phyloP scores from a whole-genome alignment of 1,140 invertebrate species.

The Drosophila rufa region DNA sequence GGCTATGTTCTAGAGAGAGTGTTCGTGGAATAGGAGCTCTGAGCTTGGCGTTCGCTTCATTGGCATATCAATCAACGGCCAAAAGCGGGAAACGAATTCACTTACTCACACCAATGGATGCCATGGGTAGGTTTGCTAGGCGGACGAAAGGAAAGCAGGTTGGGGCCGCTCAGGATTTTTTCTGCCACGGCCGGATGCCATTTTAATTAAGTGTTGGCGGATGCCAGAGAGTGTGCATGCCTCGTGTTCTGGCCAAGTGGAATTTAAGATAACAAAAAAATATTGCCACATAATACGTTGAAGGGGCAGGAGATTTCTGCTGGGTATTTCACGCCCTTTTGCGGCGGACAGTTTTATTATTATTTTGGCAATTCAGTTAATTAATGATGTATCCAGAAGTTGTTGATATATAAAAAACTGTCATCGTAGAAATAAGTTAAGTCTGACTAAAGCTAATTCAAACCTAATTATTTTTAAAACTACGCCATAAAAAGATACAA shows the following conservation, averaged over 20 bases:
- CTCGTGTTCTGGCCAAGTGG: slow-evolving; percentile 53
- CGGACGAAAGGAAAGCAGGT: slow-evolving; percentile 20
- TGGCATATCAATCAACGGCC: slow-evolving; percentile 80
- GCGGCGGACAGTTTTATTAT: slow-evolving; percentile 75
- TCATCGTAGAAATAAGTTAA: neutral
- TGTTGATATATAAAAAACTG: neutral
- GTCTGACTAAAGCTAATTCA: neutral
- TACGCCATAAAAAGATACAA: no score
- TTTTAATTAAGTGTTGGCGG: slow-evolving; percentile 79
- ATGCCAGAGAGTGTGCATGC: slow-evolving; percentile 45
- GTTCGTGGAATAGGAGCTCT: slow-evolving; percentile 21
- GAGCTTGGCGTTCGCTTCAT: slow-evolving; percentile 66
- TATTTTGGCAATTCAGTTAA: slow-evolving; percentile 75
- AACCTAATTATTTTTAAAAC: no score
- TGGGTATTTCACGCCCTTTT: slow-evolving; percentile 38
- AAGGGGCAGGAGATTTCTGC: slow-evolving; percentile 18
- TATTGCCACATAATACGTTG: slow-evolving; percentile 22
- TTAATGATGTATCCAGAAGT: slow-evolving; percentile 59
- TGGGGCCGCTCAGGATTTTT: slow-evolving; percentile 47
- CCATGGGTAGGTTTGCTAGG: slow-evolving; percentile 32
- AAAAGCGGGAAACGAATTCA: slow-evolving; percentile 79
- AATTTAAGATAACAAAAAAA: slow-evolving; percentile 73
- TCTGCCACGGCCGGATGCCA: slow-evolving; percentile 71
- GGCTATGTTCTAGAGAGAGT: slow-evolving; percentile 13
- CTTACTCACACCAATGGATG: slow-evolving; percentile 68